These are phyloP conservation scores for Chionis minor DNA, from an alignment of 2,113 vertebrate species.

Conservation along the genomic window DNA sequence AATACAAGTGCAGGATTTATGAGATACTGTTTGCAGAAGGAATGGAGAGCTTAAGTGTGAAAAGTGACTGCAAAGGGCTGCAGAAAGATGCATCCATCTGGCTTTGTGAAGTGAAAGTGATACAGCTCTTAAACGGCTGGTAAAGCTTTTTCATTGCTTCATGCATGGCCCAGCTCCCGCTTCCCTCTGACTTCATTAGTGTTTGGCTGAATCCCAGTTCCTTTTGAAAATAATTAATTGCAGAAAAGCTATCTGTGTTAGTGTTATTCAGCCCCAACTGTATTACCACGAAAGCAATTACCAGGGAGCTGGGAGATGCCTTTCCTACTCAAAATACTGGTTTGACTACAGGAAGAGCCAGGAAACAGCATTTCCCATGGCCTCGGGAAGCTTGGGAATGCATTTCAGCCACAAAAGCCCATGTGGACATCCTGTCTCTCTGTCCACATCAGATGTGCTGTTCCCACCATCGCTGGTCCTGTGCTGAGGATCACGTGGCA, in stretches of 20 bases:
- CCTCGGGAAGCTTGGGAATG: neutral
- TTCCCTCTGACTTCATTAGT: neutral
- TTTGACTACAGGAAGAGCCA: neutral
- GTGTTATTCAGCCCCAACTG: neutral
- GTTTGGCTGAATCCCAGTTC: neutral
- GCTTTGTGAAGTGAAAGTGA: neutral
- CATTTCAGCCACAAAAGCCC: neutral
- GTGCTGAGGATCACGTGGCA: fast-evolving
- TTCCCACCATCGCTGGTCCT: fast-evolving
- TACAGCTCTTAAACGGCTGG: neutral
- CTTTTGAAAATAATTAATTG: constrained; percentile 1
- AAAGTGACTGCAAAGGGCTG: neutral
- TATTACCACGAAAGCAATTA: constrained; percentile 3
- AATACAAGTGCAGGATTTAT: neutral
- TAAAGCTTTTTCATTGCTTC: neutral
- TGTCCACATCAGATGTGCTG: neutral
- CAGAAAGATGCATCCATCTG: neutral
- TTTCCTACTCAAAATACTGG: neutral
- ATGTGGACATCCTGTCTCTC: neutral
- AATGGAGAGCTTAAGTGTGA: neutral
- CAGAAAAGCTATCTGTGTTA: neutral
- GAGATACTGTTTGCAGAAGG: neutral
- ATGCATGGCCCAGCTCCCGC: neutral
- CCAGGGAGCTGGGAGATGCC: neutral
- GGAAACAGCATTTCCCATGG: neutral